Conservation (phyloP, 2,797 vertebrate genomes). For the Mastacembelus armatus region DNA sequence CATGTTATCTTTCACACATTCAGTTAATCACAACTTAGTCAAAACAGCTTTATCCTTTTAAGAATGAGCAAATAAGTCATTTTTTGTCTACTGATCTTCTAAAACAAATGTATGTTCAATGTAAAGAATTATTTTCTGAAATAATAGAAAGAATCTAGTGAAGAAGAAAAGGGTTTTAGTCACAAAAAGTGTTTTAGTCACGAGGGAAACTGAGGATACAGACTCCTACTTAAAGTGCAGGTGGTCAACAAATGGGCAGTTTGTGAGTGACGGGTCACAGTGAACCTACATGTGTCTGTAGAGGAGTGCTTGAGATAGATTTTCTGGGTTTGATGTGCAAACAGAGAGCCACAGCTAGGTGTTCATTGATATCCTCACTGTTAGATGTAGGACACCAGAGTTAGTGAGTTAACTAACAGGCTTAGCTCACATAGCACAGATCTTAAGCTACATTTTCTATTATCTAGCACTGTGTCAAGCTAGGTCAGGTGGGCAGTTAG, state of each 20-base stretch:
- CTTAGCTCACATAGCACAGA: constrained; percentile 37
- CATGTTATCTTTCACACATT: constrained; percentile 3
- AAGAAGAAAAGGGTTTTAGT: background rate
- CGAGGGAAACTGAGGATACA: background rate
- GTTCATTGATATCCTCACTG: background rate
- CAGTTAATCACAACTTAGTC: constrained; percentile 11
- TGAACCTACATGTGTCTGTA: constrained; percentile 32
- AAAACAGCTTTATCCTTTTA: constrained; percentile 6
- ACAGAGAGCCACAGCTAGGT: constrained; percentile 18
- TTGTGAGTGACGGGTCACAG: constrained; percentile 41
- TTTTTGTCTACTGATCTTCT: background rate
- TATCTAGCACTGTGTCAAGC: constrained; percentile 41
- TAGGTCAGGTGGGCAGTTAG: constrained; percentile 43
- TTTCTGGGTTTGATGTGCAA: constrained; percentile 13
- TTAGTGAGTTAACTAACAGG: constrained; percentile 19
- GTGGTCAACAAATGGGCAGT: constrained; percentile 55
- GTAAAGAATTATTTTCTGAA: constrained; percentile 18
- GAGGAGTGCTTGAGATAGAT: constrained; percentile 38
- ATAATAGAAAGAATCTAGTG: constrained; percentile 2
- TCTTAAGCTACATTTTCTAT: constrained; percentile 59
- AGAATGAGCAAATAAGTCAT: constrained; percentile 8
- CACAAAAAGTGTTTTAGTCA: background rate
- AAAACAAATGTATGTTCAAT: background rate
- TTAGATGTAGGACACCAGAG: constrained; percentile 22
- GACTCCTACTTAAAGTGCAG: constrained; percentile 9